A percentile compares a stretch with the other conserved stretches of the same genome.
phyloP scores from a whole-genome alignment of 2,888 invertebrate species.

The Lithophane semibrunnea region DNA sequence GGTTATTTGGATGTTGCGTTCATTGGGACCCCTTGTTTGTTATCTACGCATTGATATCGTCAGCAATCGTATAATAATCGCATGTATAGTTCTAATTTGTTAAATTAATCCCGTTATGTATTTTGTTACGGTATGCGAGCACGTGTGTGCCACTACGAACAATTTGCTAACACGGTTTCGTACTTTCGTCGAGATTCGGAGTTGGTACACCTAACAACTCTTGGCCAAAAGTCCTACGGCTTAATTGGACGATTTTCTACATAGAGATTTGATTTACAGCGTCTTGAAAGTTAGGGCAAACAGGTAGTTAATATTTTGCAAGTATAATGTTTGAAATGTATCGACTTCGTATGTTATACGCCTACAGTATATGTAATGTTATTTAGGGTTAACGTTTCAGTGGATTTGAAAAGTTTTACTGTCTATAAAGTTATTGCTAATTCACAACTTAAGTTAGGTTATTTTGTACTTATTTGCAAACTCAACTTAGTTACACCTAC shows the following conservation, averaged over 20 bases:
- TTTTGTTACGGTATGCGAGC: conserved; percentile 46
- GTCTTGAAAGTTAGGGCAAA: conserved; percentile 39
- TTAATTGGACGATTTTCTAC: conserved; percentile 61
- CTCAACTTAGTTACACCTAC: not conserved
- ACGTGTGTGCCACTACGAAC: conserved; percentile 61
- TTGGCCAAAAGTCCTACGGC: conserved; percentile 65
- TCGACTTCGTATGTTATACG: conserved; percentile 12
- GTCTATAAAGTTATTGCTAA: conserved; percentile 30
- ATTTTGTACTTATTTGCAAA: not conserved
- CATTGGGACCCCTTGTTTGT: conserved; percentile 39
- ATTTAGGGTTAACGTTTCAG: not conserved
- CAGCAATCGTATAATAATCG: conserved; percentile 51
- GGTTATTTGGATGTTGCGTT: conserved; percentile 51
- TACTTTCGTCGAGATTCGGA: conserved; percentile 69
- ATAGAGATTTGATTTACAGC: conserved; percentile 53
- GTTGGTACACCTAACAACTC: conserved; percentile 69
- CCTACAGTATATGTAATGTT: not conserved
- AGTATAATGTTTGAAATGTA: conserved; percentile 36
- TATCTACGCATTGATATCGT: conserved; percentile 51
- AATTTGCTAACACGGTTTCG: conserved; percentile 72
- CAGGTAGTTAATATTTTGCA: conserved; percentile 38
- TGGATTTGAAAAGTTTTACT: conserved; percentile 15
- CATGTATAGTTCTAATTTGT: conserved; percentile 56
- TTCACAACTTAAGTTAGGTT: conserved; percentile 10
- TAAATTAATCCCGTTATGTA: conserved; percentile 52